Evolutionary conservation across 2,113 vertebrate species (phyloP).

Genomic region (Datnioides undecimradiatus): DNA sequence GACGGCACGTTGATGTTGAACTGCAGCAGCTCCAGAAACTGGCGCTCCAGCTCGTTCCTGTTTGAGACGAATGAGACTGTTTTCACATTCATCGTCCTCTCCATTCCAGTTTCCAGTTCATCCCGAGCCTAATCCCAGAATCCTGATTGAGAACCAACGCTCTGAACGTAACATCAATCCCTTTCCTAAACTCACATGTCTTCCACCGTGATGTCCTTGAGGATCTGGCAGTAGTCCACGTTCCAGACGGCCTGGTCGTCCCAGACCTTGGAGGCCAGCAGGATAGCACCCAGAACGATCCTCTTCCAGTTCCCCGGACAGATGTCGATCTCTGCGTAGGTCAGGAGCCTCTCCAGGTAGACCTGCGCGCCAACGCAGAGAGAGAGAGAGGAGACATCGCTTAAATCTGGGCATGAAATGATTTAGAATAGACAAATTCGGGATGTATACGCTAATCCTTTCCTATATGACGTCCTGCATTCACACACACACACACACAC

Average conservation of each 20-base stretch:
- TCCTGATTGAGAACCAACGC: neutral
- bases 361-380: constrained; percentile 80
- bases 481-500: neutral
- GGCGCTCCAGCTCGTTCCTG: constrained; percentile 96
- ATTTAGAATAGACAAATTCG: too few species aligned
- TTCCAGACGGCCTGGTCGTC: constrained; percentile 99
- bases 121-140: neutral
- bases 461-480: neutral
- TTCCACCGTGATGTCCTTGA: constrained; percentile 97
- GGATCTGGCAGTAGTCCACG: constrained; percentile 99
- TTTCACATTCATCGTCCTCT: too few species aligned
- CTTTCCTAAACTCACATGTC: constrained; percentile 90
- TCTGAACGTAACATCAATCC: neutral
- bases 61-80: accelerated
- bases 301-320: constrained; percentile 97
- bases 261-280: constrained; percentile 98
- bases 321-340: constrained; percentile 96
- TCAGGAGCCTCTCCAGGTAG: constrained; percentile 95
- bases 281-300: constrained; percentile 94
- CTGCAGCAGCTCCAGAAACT: constrained; percentile 96
- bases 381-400: neutral
- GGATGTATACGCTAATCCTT: accelerated
- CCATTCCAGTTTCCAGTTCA: neutral
- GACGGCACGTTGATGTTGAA: constrained; percentile 99
- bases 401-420: neutral